These are phyloP conservation scores for Nebria salina DNA, from an alignment of 2,888 invertebrate genomes.

Conservation along the genomic window DNA sequence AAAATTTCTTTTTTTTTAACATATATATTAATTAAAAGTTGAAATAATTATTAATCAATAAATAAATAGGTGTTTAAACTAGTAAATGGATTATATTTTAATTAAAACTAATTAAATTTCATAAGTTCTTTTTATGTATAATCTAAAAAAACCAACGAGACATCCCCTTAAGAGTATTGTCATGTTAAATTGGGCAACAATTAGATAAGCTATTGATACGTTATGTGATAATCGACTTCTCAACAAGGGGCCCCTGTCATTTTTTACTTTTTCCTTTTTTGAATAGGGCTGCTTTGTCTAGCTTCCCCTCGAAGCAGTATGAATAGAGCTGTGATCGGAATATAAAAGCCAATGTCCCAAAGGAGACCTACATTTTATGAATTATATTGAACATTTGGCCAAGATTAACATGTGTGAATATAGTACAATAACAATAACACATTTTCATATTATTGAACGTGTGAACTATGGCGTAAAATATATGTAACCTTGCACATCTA, in stretches of 20 bases:
- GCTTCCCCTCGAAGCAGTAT: neutral
- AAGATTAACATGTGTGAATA: neutral
- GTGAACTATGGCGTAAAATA: no score
- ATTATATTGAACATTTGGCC: neutral
- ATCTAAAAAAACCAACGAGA: neutral
- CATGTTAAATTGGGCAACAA: neutral
- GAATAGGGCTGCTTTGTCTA: neutral
- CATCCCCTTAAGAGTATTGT: conserved; percentile 9
- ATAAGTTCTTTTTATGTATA: neutral
- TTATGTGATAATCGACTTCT: conserved; percentile 11
- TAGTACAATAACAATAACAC: neutral
- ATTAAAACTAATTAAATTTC: no score
- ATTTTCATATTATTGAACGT: no score
- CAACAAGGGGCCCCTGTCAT: neutral
- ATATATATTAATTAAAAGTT: no score
- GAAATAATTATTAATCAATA: no score
- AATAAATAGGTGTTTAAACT: no score
- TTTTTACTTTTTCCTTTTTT: neutral
- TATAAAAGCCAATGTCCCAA: neutral
- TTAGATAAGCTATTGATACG: conserved; percentile 10
- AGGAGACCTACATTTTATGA: neutral
- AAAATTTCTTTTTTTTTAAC: no score
- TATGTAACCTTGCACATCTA: neutral
- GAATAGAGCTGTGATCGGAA: neutral
- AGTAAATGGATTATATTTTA: no score